Evolutionary conservation across 2,113 vertebrate species (phyloP), one percentile per base, ranked within the genome.

Genomic region (Elachura formosa): DNA sequence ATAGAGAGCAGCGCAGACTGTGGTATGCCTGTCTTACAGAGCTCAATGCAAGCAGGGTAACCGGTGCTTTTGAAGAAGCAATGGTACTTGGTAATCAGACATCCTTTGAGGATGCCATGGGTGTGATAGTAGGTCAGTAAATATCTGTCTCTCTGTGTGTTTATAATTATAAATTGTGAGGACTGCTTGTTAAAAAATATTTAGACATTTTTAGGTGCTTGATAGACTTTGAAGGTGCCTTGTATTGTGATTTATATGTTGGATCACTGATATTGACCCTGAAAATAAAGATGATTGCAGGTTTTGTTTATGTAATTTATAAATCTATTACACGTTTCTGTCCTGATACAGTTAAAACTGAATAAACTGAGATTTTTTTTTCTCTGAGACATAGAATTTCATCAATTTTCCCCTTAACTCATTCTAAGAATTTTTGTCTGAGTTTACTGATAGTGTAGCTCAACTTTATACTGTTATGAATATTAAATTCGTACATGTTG

Each of bases 41-140:
- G 56, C 12, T 38, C 7, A 3, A 22, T 16, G 13, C 13, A 56
- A 28, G 24, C 4, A 40, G 22, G 15, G 7, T 43, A 75, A 56
- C 10, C 2, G 3, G 5, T 16, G 14, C 22, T 72, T 76, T 40
- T 3, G 0, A 68, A 45, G 63, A 17, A 28, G 6, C 2, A 3
- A 19, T n/a, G 14, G 38, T 40, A 15, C 14, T 54, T 63, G 33
- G 36, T 80, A n/a, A 20, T 4, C 19, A 46, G 6, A 11, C 14
- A n/a, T 21, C 6, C 12, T 83, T 22, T 48, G 52, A 87, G 28
- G 28, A 31, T 62, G 25, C 2, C 24, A 7, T 12, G 25, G 15
- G 0, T 48, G 10, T 76, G 24, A 54, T 36, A 28, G 10, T 14
- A 56, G 3, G 11, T 62, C 52, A 52, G 28, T 18, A 16, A 75